phyloP scores from a whole-genome alignment of 2,888 invertebrate genomes.

The Cheilosia urbana region DNA sequence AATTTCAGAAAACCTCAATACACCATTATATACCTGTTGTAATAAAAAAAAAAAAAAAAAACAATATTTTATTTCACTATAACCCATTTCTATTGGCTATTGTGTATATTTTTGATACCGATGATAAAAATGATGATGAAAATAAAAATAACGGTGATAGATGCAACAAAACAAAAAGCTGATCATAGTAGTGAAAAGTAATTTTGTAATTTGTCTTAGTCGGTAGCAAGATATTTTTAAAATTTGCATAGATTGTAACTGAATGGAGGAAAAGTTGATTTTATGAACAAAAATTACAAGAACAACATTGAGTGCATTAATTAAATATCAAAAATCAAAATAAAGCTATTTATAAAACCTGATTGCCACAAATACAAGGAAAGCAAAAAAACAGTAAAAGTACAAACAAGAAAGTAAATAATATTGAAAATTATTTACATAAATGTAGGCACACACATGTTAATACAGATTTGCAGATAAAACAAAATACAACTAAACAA shows the following conservation, averaged over 20 bases:
- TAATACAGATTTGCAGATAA: not conserved
- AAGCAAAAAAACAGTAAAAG: not conserved
- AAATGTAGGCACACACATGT: not conserved
- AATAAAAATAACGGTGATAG: not conserved
- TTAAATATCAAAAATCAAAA: not conserved
- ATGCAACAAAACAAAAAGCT: not conserved
- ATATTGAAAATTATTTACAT: not conserved
- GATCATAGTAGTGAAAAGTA: not conserved
- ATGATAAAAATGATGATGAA: not conserved
- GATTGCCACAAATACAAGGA: not conserved
- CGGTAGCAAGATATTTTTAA: not conserved
- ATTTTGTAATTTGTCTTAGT: not conserved
- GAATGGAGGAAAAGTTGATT: not conserved
- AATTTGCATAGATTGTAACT: not conserved
- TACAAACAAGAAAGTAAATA: not conserved
- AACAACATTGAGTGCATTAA: not conserved
- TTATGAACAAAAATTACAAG: not conserved
- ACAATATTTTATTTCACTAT: not conserved
- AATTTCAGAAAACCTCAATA: not conserved
- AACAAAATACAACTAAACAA: not conserved
- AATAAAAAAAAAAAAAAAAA: not conserved
- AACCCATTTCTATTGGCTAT: conserved; percentile 2
- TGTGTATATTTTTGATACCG: conserved; percentile 5
- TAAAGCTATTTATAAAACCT: not conserved
- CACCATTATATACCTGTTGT: not conserved